Evolutionary conservation across 2,113 vertebrate genomes (phyloP).

Genomic region (Poeciliopsis retropinna): DNA sequence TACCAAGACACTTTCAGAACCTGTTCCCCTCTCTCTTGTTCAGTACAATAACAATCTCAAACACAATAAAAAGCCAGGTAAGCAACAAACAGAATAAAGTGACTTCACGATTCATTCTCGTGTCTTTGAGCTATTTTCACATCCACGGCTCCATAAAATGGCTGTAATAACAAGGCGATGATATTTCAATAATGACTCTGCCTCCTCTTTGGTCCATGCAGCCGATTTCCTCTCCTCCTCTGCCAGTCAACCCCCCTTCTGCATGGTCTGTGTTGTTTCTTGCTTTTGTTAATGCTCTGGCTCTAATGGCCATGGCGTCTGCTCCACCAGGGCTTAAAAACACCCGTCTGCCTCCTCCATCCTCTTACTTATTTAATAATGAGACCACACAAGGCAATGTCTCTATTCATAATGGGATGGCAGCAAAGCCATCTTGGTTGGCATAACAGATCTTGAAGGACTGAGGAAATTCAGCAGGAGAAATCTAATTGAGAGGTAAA

Average conservation of each 20-base stretch:
- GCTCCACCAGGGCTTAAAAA: constrained; percentile 76
- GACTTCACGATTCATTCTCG: constrained; percentile 13
- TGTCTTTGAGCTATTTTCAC: constrained; percentile 30
- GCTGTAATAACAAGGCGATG: constrained; percentile 70
- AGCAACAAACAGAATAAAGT: constrained; percentile 14
- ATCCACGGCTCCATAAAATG: constrained; percentile 50
- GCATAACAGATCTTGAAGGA: constrained; percentile 65
- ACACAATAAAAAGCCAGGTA: constrained; percentile 19
- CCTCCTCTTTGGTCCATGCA: constrained; percentile 35
- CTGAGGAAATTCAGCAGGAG: constrained; percentile 56
- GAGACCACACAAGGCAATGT: constrained; percentile 80
- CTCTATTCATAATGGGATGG: constrained; percentile 83
- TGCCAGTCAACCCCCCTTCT: constrained; percentile 19
- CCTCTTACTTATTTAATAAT: constrained; percentile 83
- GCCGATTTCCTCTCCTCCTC: constrained; percentile 27
- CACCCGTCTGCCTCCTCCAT: constrained; percentile 82
- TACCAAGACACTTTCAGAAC: too few relatives aligned
- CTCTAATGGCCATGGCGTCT: constrained; percentile 85
- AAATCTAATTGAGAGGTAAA: constrained; percentile 78
- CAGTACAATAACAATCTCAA: constrained; percentile 2
- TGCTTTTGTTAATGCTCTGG: constrained; percentile 77
- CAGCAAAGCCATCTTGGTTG: constrained; percentile 71
- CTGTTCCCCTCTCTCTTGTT: not conserved
- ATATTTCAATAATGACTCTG: constrained; percentile 72
- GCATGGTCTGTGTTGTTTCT: constrained; percentile 64